Evolutionary conservation across 1,140 invertebrate species (phyloP).

Genomic region (Anastatus disparis): DNA sequence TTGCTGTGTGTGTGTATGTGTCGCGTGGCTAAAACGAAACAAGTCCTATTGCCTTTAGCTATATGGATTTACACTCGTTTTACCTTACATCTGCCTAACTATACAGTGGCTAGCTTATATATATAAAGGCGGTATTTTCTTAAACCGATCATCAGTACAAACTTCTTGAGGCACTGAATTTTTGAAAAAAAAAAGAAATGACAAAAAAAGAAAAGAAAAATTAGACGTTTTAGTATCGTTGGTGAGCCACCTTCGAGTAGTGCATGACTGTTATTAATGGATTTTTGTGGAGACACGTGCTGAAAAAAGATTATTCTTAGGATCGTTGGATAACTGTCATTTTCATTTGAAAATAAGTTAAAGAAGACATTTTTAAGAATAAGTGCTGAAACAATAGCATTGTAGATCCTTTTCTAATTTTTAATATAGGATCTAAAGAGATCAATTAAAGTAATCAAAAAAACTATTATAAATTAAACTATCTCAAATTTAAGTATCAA

Average conservation of each 20-base stretch:
- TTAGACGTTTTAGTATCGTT: conserved; percentile 9
- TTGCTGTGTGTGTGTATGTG: too few relatives aligned
- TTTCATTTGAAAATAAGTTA: too few relatives aligned
- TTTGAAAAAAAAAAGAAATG: too few relatives aligned
- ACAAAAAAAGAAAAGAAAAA: too few relatives aligned
- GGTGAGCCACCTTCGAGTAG: background rate
- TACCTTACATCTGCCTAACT: conserved; percentile 32
- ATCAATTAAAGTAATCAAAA: too few relatives aligned
- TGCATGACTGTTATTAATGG: conserved; percentile 21
- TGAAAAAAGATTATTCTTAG: background rate
- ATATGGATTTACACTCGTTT: conserved; percentile 8
- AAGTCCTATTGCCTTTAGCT: background rate
- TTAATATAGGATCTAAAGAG: too few relatives aligned
- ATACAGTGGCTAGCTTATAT: conserved; percentile 3
- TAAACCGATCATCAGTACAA: conserved; percentile 2
- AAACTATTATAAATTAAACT: too few relatives aligned
- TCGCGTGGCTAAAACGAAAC: conserved; percentile 10
- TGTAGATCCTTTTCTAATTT: too few relatives aligned
- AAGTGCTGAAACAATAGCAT: too few relatives aligned
- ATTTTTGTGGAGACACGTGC: conserved; percentile 1
- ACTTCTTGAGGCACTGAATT: conserved; percentile 9
- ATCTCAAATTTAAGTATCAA: too few relatives aligned
- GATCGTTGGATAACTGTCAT: too few relatives aligned
- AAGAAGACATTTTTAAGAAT: too few relatives aligned
- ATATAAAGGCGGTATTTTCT: background rate